phyloP scores from a whole-genome alignment of 2,113 vertebrate species.

The Lasiurus cinereus region DNA sequence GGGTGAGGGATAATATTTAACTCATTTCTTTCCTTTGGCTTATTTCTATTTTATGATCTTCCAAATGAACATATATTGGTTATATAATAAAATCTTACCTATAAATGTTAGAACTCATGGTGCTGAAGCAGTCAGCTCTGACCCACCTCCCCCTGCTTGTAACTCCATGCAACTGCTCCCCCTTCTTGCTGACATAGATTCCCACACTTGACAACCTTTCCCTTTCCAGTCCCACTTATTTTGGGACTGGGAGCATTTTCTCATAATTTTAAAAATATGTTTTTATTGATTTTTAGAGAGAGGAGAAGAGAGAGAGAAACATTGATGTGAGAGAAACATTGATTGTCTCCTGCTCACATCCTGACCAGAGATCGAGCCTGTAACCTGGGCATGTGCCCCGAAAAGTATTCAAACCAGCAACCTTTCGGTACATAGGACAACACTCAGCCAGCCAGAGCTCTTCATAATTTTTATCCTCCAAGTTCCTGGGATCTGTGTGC shows the following conservation, averaged over 20 bases:
- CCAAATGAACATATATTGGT: not conserved
- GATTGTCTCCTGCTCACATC: too few species aligned
- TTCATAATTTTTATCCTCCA: not conserved
- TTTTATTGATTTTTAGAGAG: too few species aligned
- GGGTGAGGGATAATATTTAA: not conserved
- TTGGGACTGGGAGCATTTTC: not conserved
- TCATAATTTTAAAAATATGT: not conserved
- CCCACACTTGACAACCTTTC: too few species aligned
- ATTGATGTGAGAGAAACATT: too few species aligned
- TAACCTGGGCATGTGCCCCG: too few species aligned
- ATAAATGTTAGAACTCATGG: not conserved
- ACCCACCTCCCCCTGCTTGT: fast-evolving
- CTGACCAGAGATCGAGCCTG: too few species aligned
- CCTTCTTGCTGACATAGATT: not conserved
- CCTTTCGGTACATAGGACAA: too few species aligned
- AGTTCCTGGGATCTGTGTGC: not conserved
- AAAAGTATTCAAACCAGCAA: too few species aligned
- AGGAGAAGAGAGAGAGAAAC: too few species aligned
- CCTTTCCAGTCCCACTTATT: not conserved
- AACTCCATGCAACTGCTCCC: not conserved
- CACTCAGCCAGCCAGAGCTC: too few species aligned
- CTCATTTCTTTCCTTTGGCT: not conserved
- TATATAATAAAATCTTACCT: not conserved
- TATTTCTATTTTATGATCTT: not conserved
- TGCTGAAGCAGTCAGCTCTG: not conserved